Conservation (phyloP, 2,113 vertebrate genomes). For the Microtus ochrogaster region DNA sequence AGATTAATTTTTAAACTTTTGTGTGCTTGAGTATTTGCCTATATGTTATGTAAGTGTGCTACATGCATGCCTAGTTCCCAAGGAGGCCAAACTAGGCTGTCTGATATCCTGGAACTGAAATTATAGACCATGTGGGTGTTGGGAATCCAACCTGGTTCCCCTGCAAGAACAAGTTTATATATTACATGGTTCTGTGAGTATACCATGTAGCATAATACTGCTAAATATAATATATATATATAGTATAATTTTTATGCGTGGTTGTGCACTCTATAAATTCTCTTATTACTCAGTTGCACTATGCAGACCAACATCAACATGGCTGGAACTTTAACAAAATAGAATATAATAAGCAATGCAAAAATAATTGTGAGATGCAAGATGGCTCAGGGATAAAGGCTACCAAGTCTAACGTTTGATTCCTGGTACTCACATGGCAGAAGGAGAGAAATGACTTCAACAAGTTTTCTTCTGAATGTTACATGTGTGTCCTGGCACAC, state of each 20-base stretch:
- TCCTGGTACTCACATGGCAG: neutral
- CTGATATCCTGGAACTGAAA: neutral
- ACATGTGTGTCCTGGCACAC: neutral
- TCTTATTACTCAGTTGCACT: constrained; percentile 6
- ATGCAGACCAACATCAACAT: neutral
- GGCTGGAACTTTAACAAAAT: neutral
- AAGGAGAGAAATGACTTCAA: neutral
- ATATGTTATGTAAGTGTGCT: neutral
- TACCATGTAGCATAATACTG: neutral
- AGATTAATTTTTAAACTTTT: neutral
- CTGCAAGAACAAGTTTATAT: neutral
- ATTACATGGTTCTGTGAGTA: neutral
- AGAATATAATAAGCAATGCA: neutral
- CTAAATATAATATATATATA: neutral
- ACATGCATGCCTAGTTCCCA: neutral
- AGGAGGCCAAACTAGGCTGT: neutral
- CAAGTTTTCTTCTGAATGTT: neutral
- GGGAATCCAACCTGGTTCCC: neutral
- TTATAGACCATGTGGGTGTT: neutral
- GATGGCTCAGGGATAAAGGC: neutral
- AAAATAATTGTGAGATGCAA: neutral
- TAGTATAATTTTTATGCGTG: neutral
- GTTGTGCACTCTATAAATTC: neutral
- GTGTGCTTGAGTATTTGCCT: neutral
- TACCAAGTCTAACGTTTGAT: neutral